These are phyloP conservation scores for Drosophila birchii DNA, from an alignment of 2,888 invertebrate species.

Conservation along the genomic window DNA sequence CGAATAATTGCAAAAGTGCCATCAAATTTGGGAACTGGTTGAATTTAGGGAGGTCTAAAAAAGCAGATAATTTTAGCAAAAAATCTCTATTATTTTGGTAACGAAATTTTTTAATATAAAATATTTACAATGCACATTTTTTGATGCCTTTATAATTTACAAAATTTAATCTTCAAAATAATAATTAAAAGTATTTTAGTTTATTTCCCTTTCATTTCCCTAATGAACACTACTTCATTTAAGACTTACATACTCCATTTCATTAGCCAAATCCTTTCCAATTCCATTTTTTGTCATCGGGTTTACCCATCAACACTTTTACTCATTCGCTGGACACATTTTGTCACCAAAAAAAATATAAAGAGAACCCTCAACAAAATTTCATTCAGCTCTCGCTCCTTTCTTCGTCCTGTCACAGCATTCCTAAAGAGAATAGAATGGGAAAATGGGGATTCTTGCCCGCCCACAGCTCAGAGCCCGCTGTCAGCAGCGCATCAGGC, in stretches of 20 bases:
- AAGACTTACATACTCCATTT: neutral
- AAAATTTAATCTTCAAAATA: neutral
- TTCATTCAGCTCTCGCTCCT: slow-evolving; percentile 12
- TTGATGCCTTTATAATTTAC: neutral
- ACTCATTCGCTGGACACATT: slow-evolving; percentile 39
- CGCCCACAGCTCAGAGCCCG: slow-evolving; percentile 25
- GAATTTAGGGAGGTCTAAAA: neutral
- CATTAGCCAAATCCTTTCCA: slow-evolving; percentile 16
- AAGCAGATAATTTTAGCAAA: too few species aligned
- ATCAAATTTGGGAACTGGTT: neutral
- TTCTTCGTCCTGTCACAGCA: slow-evolving; percentile 10
- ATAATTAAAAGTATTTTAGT: neutral
- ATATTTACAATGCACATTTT: neutral
- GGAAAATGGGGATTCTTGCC: slow-evolving; percentile 1
- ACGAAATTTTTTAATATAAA: too few species aligned
- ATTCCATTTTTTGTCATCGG: neutral
- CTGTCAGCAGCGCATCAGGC: slow-evolving; percentile 48
- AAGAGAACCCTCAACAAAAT: slow-evolving; percentile 7
- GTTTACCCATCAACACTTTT: slow-evolving; percentile 58
- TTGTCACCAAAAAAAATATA: slow-evolving; percentile 5
- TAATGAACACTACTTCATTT: neutral
- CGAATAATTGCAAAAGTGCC: neutral
- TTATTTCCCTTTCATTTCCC: too few species aligned
- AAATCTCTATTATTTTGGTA: too few species aligned
- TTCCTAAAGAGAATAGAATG: slow-evolving; percentile 14